Conservation (phyloP, 2,113 vertebrate genomes). For the Mohoua ochrocephala region DNA sequence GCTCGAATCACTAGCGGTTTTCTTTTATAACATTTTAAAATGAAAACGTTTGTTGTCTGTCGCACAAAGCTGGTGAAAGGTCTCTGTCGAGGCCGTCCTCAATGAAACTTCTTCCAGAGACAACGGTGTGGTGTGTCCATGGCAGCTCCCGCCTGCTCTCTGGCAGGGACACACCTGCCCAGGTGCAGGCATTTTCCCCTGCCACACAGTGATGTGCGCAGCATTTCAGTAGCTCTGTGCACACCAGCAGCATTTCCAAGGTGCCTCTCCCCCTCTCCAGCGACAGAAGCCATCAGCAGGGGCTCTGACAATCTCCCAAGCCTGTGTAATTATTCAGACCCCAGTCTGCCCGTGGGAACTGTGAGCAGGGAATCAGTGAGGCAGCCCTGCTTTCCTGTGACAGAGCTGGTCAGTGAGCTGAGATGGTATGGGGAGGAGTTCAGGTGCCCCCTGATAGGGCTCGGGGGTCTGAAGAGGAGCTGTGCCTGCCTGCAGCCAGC, state of each 20-base stretch:
- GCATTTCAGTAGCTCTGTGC: neutral
- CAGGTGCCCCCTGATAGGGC: neutral
- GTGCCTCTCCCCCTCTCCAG: neutral
- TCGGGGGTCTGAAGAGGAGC: neutral
- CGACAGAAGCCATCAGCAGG: neutral
- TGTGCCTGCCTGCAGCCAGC: neutral
- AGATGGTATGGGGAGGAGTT: neutral
- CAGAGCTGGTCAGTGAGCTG: neutral
- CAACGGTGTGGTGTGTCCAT: neutral
- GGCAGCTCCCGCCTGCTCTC: neutral
- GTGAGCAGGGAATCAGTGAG: neutral
- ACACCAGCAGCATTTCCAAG: neutral
- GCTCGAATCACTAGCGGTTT: neutral
- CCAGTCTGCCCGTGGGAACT: neutral
- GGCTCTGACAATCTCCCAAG: neutral
- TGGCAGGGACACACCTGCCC: neutral
- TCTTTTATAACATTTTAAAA: neutral
- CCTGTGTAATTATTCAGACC: neutral
- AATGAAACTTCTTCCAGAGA: neutral
- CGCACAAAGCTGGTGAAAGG: neutral
- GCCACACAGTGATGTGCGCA: neutral
- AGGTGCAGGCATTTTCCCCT: neutral
- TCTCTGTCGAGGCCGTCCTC: neutral
- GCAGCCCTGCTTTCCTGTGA: neutral
- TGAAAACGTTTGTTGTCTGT: neutral